These are phyloP conservation scores for Cynoglossus semilaevis DNA, from an alignment of 2,113 vertebrate species.

Conservation along the genomic window DNA sequence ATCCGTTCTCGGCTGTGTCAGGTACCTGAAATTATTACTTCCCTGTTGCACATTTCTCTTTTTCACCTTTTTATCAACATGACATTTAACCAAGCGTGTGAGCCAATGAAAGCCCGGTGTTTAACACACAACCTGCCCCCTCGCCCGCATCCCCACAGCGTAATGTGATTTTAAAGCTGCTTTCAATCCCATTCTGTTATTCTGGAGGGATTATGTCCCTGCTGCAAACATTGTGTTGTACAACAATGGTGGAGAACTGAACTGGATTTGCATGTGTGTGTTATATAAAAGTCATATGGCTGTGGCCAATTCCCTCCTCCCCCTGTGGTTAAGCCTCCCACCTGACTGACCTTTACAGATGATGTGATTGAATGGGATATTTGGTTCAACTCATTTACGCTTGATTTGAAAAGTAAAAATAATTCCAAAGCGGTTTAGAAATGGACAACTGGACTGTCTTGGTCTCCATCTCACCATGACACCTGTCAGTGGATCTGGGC, in stretches of 20 bases:
- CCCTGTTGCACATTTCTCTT: no score
- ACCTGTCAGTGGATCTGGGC: no score
- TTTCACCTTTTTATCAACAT: not conserved
- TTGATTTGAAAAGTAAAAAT: conserved; percentile 10
- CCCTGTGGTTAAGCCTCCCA: conserved; percentile 52
- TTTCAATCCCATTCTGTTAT: conserved; percentile 30
- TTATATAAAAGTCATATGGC: conserved; percentile 53
- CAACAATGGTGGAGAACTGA: not conserved
- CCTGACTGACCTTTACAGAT: conserved; percentile 46
- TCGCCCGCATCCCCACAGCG: no score
- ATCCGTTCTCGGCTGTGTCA: no score
- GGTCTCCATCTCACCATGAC: no score
- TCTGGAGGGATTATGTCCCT: conserved; percentile 34
- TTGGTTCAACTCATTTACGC: not conserved
- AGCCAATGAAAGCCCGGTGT: no score
- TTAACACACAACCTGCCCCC: no score
- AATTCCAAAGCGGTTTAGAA: no score
- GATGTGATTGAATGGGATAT: conserved; percentile 33
- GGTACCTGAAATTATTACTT: no score
- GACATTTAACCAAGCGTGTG: no score
- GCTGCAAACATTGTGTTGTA: conserved; percentile 19
- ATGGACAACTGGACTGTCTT: no score
- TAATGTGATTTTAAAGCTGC: conserved; percentile 20
- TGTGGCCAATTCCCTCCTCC: no score
- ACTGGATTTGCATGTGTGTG: conserved; percentile 23